phyloP scores from a whole-genome alignment of 2,797 vertebrate genomes.

The Botia kubotai region DNA sequence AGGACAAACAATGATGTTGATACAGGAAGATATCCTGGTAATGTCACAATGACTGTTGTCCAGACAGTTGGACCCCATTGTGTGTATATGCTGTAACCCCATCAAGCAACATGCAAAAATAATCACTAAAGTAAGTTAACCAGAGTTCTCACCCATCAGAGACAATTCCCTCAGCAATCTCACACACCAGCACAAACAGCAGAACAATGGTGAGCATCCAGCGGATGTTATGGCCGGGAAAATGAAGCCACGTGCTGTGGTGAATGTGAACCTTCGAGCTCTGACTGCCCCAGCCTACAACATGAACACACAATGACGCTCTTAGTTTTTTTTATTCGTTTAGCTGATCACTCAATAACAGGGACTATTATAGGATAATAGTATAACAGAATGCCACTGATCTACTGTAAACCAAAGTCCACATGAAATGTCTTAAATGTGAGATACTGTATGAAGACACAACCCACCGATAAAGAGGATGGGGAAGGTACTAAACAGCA shows the following conservation, averaged over 20 bases:
- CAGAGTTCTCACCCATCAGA: constrained; percentile 83
- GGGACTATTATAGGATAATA: no score
- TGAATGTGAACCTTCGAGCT: constrained; percentile 90
- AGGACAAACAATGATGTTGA: no score
- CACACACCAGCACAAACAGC: constrained; percentile 86
- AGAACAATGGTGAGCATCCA: constrained; percentile 87
- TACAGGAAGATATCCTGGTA: no score
- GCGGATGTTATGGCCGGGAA: constrained; percentile 87
- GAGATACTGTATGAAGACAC: neutral
- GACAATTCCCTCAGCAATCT: constrained; percentile 87
- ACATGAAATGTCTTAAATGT: neutral
- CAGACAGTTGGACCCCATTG: neutral
- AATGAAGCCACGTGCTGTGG: constrained; percentile 89
- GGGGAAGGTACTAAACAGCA: constrained; percentile 89
- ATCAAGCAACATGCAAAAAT: neutral
- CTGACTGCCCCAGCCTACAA: constrained; percentile 87
- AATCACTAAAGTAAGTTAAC: neutral
- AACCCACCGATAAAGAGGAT: constrained; percentile 87
- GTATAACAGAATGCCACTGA: neutral
- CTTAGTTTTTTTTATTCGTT: neutral
- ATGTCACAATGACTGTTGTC: no score
- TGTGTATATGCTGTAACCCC: neutral
- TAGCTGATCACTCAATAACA: neutral
- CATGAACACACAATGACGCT: neutral
- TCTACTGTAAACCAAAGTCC: neutral